Percentiles rank a stretch among this genome's conserved stretches.
These are phyloP conservation scores for Hirtodrosophila confusa DNA, from an alignment of 2,888 invertebrate species.

Conservation along the genomic window DNA sequence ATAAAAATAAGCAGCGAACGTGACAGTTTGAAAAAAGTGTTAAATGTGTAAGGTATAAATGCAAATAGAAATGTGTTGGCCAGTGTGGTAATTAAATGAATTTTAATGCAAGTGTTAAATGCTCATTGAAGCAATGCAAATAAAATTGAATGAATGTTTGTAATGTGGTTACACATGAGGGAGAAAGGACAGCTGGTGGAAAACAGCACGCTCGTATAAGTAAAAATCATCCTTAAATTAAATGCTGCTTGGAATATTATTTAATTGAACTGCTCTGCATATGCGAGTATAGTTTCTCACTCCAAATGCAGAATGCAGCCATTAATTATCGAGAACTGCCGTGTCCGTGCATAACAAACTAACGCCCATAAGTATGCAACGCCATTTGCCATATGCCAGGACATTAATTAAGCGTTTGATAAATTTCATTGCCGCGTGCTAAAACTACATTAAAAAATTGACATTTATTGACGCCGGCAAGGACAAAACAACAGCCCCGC, in stretches of 20 bases:
- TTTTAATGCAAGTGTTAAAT: conserved; percentile 44
- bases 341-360: conserved; percentile 1
- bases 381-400: conserved; percentile 27
- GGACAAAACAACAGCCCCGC: conserved; percentile 21
- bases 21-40: conserved; percentile 66
- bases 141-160: conserved; percentile 23
- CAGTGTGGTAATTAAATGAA: conserved; percentile 61
- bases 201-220: neutral
- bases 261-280: too few relatives aligned
- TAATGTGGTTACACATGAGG: conserved; percentile 6
- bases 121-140: conserved; percentile 28
- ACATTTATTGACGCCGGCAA: conserved; percentile 64
- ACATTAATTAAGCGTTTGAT: conserved; percentile 73
- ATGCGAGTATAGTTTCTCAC: too few relatives aligned
- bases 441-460: conserved; percentile 69
- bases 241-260: too few relatives aligned
- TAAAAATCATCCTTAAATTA: neutral
- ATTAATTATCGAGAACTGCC: neutral
- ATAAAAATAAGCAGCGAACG: conserved; percentile 74
- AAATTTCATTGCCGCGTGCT: conserved; percentile 67
- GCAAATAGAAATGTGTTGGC: conserved; percentile 60
- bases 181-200: neutral
- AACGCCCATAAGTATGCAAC: conserved; percentile 51
- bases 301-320: too few relatives aligned
- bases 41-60: conserved; percentile 45